Evolutionary conservation across 35 echinoderm and acorn worm species (phyloP).

Genomic region (Chiridota heheva): DNA sequence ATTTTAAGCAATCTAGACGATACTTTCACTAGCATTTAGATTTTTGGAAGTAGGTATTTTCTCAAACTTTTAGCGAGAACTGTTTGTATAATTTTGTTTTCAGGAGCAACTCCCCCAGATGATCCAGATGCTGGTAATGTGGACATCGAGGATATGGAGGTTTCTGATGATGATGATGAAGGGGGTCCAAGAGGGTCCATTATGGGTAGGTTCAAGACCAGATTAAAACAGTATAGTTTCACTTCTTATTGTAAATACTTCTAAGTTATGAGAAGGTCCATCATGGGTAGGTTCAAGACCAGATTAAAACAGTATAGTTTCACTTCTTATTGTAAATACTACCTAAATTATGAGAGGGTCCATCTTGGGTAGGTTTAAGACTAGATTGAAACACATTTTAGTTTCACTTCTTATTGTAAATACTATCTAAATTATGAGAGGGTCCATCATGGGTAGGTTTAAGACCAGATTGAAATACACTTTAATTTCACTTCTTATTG

Average conservation of each 20-base stretch:
- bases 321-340: background rate
- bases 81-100: slow-evolving; percentile 12
- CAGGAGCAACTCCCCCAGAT: slow-evolving; percentile 85
- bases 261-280: slow-evolving; percentile 54
- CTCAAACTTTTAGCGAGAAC: background rate
- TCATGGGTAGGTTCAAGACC: slow-evolving; percentile 48
- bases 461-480: background rate
- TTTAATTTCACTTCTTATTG: background rate
- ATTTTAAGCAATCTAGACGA: background rate
- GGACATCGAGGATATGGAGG: slow-evolving; percentile 92
- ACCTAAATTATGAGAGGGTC: no score
- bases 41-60: background rate
- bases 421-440: no score
- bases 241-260: background rate
- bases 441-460: slow-evolving; percentile 66
- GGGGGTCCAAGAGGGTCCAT: slow-evolving; percentile 42
- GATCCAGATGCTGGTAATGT: slow-evolving; percentile 72
- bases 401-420: background rate
- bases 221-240: background rate
- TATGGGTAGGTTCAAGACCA: slow-evolving; percentile 43
- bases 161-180: slow-evolving; percentile 80
- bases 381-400: background rate
- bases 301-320: background rate
- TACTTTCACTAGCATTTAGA: background rate
- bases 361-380: slow-evolving; percentile 54